Base-by-base conservation (phyloP, 2,888 invertebrate species). In the Gortyna flavago region DNA sequence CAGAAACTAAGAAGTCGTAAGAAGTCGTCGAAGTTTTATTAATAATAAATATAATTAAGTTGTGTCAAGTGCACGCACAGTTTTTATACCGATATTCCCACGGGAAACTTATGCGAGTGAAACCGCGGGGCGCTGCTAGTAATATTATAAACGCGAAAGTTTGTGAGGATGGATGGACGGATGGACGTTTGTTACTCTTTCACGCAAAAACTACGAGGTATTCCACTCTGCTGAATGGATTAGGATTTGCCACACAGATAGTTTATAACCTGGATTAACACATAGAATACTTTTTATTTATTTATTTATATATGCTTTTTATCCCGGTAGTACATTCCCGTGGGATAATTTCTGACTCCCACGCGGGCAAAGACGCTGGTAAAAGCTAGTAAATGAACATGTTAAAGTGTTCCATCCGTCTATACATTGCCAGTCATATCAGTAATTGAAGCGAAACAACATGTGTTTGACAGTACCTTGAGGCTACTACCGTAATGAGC, bases 381-480 rank as follows among this genome's bases (percentile, higher is more conserved):
- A 21, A 51, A 25, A 51, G 51, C 2, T 16, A 59, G 29, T 59
- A 29, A 29, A 29, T 29, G 29, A 44, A 29, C 11, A 65, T 66
- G 13, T 57, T 57, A 57, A 57, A 2, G 25, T 13, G 4, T n/a
- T 38, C 54, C 21, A 38, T 62, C 21, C 29, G 6, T 51, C 25
- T 41, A 54, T 16, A 61, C 41, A 59, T 35, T 61, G 8, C 29
- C 9, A 13, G n/a, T 62, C n/a, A 62, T 25, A 44, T 67, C 41
- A 54, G 29, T 51, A 75, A 54, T 25, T 62, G 44, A 35, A 54
- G 62, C 32, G 21, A 78, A 32, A 29, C 38, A 44, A 29, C 41
- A 73, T 71, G n/a, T 81, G 65, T 69, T 35, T 48, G 51, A 65
- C 65, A 64, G n/a, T 48, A 79, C 70, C 67, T 69, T 62, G 48